Evolutionary conservation across 1,140 invertebrate species (phyloP).

Genomic region (Kradibia gibbosae): DNA sequence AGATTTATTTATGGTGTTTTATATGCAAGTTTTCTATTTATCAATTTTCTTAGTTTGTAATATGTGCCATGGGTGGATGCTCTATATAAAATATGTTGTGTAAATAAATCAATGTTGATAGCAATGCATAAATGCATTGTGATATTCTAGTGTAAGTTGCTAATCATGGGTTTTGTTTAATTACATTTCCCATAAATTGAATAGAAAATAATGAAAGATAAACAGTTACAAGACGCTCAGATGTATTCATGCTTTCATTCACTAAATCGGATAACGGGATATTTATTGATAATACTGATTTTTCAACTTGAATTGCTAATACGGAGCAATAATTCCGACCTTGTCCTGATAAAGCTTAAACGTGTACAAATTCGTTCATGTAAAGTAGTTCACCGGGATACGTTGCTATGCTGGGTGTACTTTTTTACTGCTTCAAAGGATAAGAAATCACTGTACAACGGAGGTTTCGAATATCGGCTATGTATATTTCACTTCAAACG

Average conservation of each 20-base stretch:
- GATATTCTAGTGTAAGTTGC: neutral
- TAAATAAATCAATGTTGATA: neutral
- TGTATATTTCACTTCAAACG: neutral
- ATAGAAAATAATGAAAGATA: slow-evolving; percentile 2
- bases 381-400: neutral
- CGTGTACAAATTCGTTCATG: neutral
- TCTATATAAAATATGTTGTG: neutral
- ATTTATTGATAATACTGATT: slow-evolving; percentile 19
- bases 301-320: slow-evolving; percentile 17
- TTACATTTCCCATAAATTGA: neutral
- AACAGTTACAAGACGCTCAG: neutral
- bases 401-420: neutral
- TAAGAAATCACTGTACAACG: neutral
- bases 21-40: neutral
- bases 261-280: slow-evolving; percentile 19
- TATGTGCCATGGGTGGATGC: neutral
- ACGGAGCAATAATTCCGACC: neutral
- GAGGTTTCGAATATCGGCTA: neutral
- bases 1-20: neutral
- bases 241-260: neutral
- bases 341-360: neutral
- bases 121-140: neutral
- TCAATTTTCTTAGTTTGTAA: neutral
- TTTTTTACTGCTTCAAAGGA: neutral
- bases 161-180: neutral